A percentile compares a stretch with the other conserved stretches of the same genome.
These are phyloP conservation scores for Habrosyne pyritoides DNA, from an alignment of 2,888 invertebrate species.

Conservation along the genomic window DNA sequence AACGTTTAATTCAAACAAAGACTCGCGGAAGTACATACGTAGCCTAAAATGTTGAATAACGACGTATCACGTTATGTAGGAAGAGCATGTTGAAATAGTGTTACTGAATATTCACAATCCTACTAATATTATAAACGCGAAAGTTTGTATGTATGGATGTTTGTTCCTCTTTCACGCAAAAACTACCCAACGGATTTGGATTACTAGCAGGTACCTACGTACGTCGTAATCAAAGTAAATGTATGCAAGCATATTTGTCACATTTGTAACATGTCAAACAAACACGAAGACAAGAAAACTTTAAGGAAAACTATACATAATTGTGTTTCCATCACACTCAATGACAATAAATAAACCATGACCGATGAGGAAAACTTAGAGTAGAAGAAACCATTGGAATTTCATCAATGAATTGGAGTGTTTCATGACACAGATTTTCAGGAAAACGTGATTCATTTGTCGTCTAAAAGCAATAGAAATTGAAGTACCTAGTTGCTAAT, in stretches of 20 bases:
- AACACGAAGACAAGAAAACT: background rate
- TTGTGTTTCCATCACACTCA: background rate
- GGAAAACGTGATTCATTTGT: background rate
- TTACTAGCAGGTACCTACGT: too few species aligned
- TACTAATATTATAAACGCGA: too few species aligned
- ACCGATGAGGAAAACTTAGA: background rate
- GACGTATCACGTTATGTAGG: background rate
- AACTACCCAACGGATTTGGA: too few species aligned
- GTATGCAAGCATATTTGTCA: too few species aligned
- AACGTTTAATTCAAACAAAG: constrained; percentile 12
- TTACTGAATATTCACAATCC: too few species aligned
- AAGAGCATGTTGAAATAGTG: too few species aligned
- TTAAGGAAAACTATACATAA: background rate
- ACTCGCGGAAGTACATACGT: constrained; percentile 11
- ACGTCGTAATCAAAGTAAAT: too few species aligned
- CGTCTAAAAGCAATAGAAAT: background rate
- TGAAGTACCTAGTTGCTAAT: too few species aligned
- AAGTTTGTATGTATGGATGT: too few species aligned
- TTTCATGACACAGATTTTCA: constrained; percentile 4
- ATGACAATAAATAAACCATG: background rate
- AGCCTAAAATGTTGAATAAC: background rate
- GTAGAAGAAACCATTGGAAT: background rate
- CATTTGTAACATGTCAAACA: background rate
- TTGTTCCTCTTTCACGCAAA: too few species aligned
- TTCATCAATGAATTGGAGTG: background rate